A percentile compares a stretch with the other conserved stretches of the same genome.
Conservation (phyloP, 1,140 invertebrate species). For the Parasteatoda tepidariorum region DNA sequence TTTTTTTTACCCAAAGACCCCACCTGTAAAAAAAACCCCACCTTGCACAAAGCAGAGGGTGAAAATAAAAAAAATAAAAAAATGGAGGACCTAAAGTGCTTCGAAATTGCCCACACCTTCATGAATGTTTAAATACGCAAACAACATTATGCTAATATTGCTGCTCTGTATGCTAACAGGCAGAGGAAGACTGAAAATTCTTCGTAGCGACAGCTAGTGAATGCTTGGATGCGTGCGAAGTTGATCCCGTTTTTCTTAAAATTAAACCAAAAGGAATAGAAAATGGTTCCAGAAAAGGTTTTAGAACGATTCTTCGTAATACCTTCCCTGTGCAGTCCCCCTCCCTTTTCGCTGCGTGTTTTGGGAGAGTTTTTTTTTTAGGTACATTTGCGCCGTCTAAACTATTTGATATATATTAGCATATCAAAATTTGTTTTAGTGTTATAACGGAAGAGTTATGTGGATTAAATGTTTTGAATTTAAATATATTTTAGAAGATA, state of each 20-base stretch:
- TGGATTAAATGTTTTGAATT: too few species aligned
- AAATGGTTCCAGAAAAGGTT: background rate
- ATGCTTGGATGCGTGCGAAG: background rate
- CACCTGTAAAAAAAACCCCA: background rate
- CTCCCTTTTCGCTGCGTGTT: too few species aligned
- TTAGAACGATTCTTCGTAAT: background rate
- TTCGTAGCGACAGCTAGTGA: background rate
- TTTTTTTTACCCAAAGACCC: background rate
- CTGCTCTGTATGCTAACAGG: background rate
- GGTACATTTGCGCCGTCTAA: too few species aligned
- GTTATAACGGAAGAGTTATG: too few species aligned
- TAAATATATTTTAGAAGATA: too few species aligned
- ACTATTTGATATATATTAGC: too few species aligned
- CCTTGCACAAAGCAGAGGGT: background rate
- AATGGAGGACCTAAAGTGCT: background rate
- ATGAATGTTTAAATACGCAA: slow-evolving; percentile 16
- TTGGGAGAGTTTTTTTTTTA: too few species aligned
- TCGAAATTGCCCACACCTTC: slow-evolving; percentile 2
- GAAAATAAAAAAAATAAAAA: background rate
- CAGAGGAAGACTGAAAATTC: background rate
- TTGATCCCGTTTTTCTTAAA: background rate
- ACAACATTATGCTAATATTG: background rate
- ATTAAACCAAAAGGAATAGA: background rate
- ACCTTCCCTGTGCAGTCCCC: background rate
- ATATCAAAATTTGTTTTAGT: too few species aligned